Evolutionary conservation across 1,140 invertebrate species (phyloP).

Genomic region (Heliconius eleuchia): DNA sequence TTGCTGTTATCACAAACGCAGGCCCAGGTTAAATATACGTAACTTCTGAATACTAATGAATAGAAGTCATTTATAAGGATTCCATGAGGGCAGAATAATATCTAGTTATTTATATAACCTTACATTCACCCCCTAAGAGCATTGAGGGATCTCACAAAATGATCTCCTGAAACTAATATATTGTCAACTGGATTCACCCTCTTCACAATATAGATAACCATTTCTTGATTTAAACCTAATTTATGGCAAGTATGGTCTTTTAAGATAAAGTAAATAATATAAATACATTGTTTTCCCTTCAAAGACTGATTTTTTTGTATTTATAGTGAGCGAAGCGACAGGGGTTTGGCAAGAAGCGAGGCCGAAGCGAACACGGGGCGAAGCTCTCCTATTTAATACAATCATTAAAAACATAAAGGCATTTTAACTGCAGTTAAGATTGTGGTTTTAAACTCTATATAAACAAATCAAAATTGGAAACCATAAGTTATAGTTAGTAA

Average conservation of each 20-base stretch:
- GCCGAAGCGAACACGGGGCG: too few relatives aligned
- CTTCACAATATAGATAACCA: not conserved
- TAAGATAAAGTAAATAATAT: not conserved
- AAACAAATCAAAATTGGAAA: too few relatives aligned
- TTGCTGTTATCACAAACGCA: not conserved
- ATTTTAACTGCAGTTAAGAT: too few relatives aligned
- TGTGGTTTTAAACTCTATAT: too few relatives aligned
- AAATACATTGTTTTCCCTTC: too few relatives aligned
- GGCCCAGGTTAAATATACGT: not conserved
- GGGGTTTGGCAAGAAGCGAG: too few relatives aligned
- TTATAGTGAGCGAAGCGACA: too few relatives aligned
- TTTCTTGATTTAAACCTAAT: not conserved
- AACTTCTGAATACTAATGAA: slow-evolving; percentile 8
- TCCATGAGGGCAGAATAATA: slow-evolving; percentile 8
- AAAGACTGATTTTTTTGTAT: too few relatives aligned
- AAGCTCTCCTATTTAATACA: too few relatives aligned
- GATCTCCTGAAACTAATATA: not conserved
- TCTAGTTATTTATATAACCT: not conserved
- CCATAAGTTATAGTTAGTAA: too few relatives aligned
- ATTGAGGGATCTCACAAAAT: slow-evolving; percentile 2
- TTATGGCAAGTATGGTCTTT: not conserved
- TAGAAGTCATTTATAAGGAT: not conserved
- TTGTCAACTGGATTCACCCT: not conserved
- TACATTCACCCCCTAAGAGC: not conserved
- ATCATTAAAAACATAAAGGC: too few relatives aligned